Evolutionary conservation across 2,113 vertebrate species (phyloP).

Genomic region (Corydoras sp.): DNA sequence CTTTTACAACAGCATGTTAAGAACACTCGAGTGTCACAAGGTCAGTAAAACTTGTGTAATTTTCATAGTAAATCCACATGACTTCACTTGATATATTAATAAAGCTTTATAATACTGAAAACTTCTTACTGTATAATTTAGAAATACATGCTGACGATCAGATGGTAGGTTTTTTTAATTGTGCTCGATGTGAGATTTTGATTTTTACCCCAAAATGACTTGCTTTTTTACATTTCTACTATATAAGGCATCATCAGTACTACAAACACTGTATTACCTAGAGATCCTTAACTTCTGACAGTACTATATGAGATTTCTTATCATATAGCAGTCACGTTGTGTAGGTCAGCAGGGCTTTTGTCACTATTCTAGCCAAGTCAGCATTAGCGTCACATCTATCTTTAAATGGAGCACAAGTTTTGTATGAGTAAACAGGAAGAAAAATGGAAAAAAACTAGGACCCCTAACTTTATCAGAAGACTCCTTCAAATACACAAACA

Average conservation of each 20-base stretch:
- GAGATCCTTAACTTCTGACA: too few species aligned
- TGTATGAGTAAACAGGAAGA: slow-evolving; percentile 59
- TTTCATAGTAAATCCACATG: neutral
- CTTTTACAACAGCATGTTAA: slow-evolving; percentile 10
- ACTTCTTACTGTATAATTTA: too few species aligned
- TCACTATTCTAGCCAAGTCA: slow-evolving; percentile 56
- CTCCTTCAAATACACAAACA: slow-evolving; percentile 66
- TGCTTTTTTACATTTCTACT: too few species aligned
- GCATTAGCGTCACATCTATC: slow-evolving; percentile 47
- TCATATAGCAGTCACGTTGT: slow-evolving; percentile 44
- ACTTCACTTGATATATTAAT: too few species aligned
- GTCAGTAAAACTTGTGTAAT: neutral
- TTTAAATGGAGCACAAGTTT: slow-evolving; percentile 58
- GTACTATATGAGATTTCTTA: neutral
- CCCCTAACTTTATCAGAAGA: slow-evolving; percentile 45
- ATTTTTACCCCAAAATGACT: too few species aligned
- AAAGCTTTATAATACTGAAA: too few species aligned
- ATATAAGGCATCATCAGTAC: too few species aligned
- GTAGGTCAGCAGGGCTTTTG: slow-evolving; percentile 55
- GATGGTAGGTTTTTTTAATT: too few species aligned
- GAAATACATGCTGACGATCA: too few species aligned
- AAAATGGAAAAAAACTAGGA: slow-evolving; percentile 48
- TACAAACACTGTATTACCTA: too few species aligned
- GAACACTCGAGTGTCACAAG: neutral
- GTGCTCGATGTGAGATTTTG: too few species aligned